A percentile compares a stretch with the other conserved stretches of the same genome.
These are phyloP conservation scores for Abramis brama DNA, from an alignment of 2,113 vertebrate species.

Conservation along the genomic window DNA sequence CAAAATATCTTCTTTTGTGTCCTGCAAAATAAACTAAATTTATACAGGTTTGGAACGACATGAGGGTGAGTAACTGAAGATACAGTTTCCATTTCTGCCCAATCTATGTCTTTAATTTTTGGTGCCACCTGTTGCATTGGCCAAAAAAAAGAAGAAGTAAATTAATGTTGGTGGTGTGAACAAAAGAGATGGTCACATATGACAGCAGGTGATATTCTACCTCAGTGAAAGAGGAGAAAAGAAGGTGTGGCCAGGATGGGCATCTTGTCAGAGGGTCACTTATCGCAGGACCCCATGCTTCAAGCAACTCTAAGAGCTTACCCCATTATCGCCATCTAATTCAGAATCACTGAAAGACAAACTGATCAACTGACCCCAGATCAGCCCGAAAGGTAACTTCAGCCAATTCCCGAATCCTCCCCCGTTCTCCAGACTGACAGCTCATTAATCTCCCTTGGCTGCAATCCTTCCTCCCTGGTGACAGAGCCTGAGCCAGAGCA, in stretches of 20 bases:
- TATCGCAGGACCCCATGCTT: neutral
- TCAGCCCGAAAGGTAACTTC: constrained; percentile 23
- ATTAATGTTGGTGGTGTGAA: neutral
- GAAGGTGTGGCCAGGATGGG: constrained; percentile 35
- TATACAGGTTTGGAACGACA: neutral
- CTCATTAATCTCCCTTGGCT: constrained; percentile 74
- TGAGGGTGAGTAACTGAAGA: neutral
- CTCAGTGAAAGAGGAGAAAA: neutral
- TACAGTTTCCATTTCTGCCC: neutral
- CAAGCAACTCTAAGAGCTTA: neutral
- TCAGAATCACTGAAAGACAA: constrained; percentile 33
- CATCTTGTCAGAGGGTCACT: constrained; percentile 18
- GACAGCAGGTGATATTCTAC: neutral
- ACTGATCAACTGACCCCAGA: constrained; percentile 48
- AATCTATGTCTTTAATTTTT: neutral
- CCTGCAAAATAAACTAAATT: neutral
- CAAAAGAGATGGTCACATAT: neutral
- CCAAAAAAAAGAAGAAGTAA: neutral
- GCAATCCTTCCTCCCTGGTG: constrained; percentile 64
- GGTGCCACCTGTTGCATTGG: constrained; percentile 26
- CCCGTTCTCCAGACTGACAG: constrained; percentile 70
- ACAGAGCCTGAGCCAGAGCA: constrained; percentile 55
- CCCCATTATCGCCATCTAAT: neutral
- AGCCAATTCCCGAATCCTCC: constrained; percentile 61
- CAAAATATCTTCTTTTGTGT: neutral